Evolutionary conservation across 2,888 invertebrate species (phyloP), one percentile per base, ranked within the genome.

Genomic region (Aricia artaxerxes): DNA sequence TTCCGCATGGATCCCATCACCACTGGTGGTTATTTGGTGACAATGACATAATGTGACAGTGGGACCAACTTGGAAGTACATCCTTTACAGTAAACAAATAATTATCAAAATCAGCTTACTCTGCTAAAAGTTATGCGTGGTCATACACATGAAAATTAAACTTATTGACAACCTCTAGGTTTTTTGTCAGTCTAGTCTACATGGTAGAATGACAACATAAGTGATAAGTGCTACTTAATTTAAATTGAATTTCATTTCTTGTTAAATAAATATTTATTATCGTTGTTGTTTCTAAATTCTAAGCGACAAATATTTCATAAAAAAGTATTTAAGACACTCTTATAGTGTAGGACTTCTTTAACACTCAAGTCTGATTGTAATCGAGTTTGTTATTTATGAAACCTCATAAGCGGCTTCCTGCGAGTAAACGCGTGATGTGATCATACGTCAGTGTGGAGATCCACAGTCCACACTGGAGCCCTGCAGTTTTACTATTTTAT

Each of bases 321-420:
- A 3, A 5, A 64, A 64, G 35, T 7, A 35, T 35, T 35, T 69
- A 69, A 69, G 35, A 35, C 69, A 2, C 69, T 13, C 53, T 53
- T 53, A 13, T 53, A 53, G 4, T 16, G 16, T 69, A 69, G 35
- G 69, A 69, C 69, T 69, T 69, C 69, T 35, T 35, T 38, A 24
- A 44, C 73, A 73, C 73, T 73, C 9, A 73, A 73, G 73, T n/a
- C 73, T 44, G 24, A 73, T 73, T 73, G 40, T 73, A 73, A 73
- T 73, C 73, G 73, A 24, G 73, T 73, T 73, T 40, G 40, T 40
- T 73, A 73, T 73, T 73, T 44, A 73, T 73, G 24, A 73, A 73
- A 73, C 73, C 73, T 73, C 73, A 44, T 24, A 73, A 73, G 44
- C n/a, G 73, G 73, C 73, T 73, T 73, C 40, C 40, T 73, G 44